Base-by-base conservation (phyloP, 1,140 invertebrate species). In the Heliconius hewitsoni region DNA sequence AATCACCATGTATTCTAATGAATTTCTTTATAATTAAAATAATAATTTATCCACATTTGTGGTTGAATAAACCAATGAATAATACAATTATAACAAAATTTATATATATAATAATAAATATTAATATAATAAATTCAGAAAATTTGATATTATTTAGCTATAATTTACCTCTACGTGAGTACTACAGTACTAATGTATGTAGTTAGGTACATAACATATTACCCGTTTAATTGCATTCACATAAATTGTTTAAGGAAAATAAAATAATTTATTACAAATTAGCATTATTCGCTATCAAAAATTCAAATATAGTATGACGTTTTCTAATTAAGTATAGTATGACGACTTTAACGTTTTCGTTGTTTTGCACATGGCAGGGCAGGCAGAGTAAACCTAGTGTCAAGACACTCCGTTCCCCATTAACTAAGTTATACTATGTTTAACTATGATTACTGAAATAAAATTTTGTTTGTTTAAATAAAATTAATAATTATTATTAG, bases 401-500 rank as follows among this genome's bases (percentile, higher is more conserved):
- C 0, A 19, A 52, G 16, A 52, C 50, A 52, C 18, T 46, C 11
- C 42, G 42, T 0, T 42, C 42, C 9, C 42, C 2, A 42, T 13
- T 42, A 42, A 3, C 42, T 3, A 46, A 3, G 11, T 3, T 46
- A 13, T 13, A 46, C 42, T 13, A 46, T 46, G 42, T 13, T 13
- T 57, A 34, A 34, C 34, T 34, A 34, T 34, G 34, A 34, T 34
- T 34, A 34, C 4, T 34, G 30, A 34, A 34, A 34, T 34, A 34
- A 34, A 34, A 34, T 11, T 42, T 2, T 52, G 18, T 18, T 23
- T 23, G 23, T 23, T 52, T 57, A 1, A 57, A n/a, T 57, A 57
- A 57, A 57, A 57, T 23, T n/a, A 46, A 46, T 46, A 23, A 57
- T 18, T 6, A n/a, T 42, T n/a, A 74, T 81, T 75, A 84, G 76